Evolutionary conservation across 2,113 vertebrate species (phyloP).

Genomic region (Alouatta palliata): DNA sequence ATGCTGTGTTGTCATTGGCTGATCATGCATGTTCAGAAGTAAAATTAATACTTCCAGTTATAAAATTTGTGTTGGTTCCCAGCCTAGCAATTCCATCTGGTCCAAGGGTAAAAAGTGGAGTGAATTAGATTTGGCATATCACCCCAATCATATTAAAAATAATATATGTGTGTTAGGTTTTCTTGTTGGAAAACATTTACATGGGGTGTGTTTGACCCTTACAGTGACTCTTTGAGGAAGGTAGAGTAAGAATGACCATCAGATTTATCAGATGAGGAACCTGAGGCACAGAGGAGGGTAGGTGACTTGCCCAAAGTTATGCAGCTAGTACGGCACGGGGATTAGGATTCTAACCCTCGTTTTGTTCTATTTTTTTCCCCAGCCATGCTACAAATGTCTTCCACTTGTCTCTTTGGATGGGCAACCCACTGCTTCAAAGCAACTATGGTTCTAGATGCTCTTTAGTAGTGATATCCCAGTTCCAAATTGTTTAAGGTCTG

Average conservation of each 20-base stretch:
- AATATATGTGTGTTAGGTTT: not conserved
- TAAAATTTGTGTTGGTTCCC: not conserved
- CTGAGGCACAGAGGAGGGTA: not conserved
- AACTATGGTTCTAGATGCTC: not conserved
- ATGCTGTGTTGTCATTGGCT: not conserved
- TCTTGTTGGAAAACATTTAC: not conserved
- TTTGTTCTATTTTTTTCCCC: not conserved
- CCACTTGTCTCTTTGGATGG: not conserved
- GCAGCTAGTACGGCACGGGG: not conserved
- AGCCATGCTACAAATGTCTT: not conserved
- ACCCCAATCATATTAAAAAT: not conserved
- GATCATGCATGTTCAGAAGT: not conserved
- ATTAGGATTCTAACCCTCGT: not conserved
- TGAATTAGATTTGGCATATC: not conserved
- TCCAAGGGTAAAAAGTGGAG: not conserved
- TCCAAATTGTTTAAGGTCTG: not conserved
- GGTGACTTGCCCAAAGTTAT: not conserved
- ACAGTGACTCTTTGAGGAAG: not conserved
- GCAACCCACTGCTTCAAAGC: not conserved
- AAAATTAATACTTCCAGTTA: not conserved
- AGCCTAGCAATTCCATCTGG: not conserved
- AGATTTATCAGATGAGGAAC: not conserved
- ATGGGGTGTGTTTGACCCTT: not conserved
- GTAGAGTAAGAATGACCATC: not conserved
- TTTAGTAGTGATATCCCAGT: not conserved